Evolutionary conservation across 2,113 vertebrate species (phyloP).

Genomic region (Hemicordylus capensis): DNA sequence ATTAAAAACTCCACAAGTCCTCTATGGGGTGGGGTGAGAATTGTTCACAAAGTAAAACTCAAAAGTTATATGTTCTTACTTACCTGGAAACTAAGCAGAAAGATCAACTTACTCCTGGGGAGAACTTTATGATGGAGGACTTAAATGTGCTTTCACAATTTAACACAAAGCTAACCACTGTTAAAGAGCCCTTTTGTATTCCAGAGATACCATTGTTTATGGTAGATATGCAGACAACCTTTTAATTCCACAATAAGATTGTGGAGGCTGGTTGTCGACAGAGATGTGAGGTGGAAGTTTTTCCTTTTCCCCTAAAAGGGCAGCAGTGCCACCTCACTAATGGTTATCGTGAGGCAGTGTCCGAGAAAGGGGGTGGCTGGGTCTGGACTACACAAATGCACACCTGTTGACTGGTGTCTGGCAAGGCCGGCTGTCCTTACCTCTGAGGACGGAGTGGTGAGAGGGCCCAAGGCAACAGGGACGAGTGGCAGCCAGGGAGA

Average conservation of each 20-base stretch:
- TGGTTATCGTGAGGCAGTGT: background rate
- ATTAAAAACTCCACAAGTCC: background rate
- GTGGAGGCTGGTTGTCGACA: background rate
- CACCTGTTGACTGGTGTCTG: too few relatives aligned
- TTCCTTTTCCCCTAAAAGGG: too few relatives aligned
- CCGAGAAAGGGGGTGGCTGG: background rate
- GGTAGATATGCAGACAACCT: background rate
- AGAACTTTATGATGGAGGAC: background rate
- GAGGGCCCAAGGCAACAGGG: too few relatives aligned
- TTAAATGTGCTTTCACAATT: background rate
- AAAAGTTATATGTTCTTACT: background rate
- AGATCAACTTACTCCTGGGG: background rate
- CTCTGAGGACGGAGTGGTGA: too few relatives aligned
- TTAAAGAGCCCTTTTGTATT: background rate
- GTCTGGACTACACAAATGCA: background rate
- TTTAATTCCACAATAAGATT: background rate
- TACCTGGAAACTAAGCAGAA: background rate
- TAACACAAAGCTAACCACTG: background rate
- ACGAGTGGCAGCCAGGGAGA: too few relatives aligned
- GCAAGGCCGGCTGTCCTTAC: too few relatives aligned
- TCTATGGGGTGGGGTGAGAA: background rate
- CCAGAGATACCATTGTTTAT: background rate
- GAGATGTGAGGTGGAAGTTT: background rate
- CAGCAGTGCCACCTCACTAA: background rate
- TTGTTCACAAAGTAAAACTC: background rate